Base-by-base conservation (phyloP, 1,140 invertebrate genomes). In the Latrodectus geometricus region DNA sequence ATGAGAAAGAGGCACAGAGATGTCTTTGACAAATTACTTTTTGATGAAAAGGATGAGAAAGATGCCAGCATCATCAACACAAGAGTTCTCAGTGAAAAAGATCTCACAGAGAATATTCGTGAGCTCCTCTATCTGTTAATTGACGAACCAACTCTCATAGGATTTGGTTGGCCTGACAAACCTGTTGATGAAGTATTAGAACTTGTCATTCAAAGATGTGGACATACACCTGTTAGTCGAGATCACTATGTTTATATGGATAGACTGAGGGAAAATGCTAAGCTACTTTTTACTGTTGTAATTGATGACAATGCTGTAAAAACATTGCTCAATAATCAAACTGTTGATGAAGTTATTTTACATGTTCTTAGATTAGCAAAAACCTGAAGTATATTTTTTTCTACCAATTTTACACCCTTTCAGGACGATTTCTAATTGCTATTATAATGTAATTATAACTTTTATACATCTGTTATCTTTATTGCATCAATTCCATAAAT, bases 281-380 rank as follows among this genome's bases (percentile, higher is more conserved):
- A 95, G 88, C 90, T 95, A 21, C 90, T 96, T 23, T 95, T 96
- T 89, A 95, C 93, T 0, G 94, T 95, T 80, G 95, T 96, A 52
- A 95, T 95, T 80, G 95, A 95, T 89, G 95, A 95, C 90, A 93
- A 94, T 88, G 93, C 94, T 21, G 94, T 95, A 0, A 95, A 95
- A 90, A 93, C 94, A 12, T 90, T 95, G 20, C 91, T 96, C 52
- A 95, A 95, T 79, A 95, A 95, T 87, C 94, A 95, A 89, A 94
- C 95, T n/a, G 94, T 96, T 14, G 95, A 96, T 90, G 94, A 96
- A 90, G 95, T 95, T 14, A 95, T 96, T 89, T 90, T 95, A 76
- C 94, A 95, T 89, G 94, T 96, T 69, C 90, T 95, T 85, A 92
- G 93, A 90, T 91, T 94, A 88, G 94, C 94, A 76, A 94, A 94